Conservation (phyloP, 2,797 vertebrate genomes). For the Lepilemur ruficaudatus region DNA sequence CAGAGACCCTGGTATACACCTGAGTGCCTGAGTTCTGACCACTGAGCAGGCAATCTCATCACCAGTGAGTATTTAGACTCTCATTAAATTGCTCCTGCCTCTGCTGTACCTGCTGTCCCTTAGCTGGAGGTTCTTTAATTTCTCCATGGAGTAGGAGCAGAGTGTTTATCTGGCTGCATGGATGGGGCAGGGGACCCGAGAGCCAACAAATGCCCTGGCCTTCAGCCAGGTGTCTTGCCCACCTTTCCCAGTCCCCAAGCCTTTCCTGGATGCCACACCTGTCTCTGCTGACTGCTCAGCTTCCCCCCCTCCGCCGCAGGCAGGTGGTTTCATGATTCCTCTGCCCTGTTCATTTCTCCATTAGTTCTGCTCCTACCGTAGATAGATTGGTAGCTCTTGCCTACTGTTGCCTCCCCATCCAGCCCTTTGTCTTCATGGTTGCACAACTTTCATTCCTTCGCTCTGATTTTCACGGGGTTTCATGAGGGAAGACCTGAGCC, state of each 20-base stretch:
- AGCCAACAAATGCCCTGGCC: not conserved
- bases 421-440: not conserved
- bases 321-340: rapidly evolving
- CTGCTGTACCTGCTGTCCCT: not conserved
- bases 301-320: not conserved
- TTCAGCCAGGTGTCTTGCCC: not conserved
- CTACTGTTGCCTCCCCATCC: not conserved
- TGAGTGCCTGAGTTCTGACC: rapidly evolving
- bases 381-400: not conserved
- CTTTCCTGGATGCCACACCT: not conserved
- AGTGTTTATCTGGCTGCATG: not conserved
- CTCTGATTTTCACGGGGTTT: not conserved
- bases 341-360: not conserved
- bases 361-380: not conserved
- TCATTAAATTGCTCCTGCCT: rapidly evolving
- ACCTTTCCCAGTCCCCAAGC: not conserved
- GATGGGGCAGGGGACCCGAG: not conserved
- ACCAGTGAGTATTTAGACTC: rapidly evolving
- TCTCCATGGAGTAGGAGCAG: not conserved
- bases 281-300: not conserved
- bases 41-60: not conserved
- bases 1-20: not conserved
- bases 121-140: not conserved
- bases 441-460: not conserved
- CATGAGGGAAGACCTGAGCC: not conserved